phyloP scores from a whole-genome alignment of 2,888 invertebrate species.

The Polylopha cassiicola region DNA sequence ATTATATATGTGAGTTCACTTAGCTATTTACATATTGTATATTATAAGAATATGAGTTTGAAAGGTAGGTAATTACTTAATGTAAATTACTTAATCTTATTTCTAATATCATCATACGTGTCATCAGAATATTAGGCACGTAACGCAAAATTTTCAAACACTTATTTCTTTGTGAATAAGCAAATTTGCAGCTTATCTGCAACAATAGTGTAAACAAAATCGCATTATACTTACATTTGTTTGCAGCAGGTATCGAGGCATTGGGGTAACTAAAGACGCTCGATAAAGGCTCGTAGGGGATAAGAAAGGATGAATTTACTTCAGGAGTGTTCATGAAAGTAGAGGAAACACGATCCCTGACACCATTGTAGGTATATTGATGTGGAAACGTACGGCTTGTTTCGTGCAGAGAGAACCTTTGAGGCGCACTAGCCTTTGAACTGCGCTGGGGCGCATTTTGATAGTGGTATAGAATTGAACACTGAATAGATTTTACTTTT shows the following conservation, averaged over 20 bases:
- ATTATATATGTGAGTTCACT: too few species aligned
- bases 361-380: conserved; percentile 52
- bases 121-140: too few species aligned
- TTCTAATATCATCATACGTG: too few species aligned
- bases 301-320: conserved; percentile 46
- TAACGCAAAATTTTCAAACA: too few species aligned
- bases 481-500: conserved; percentile 59
- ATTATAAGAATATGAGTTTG: too few species aligned
- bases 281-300: conserved; percentile 25
- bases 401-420: conserved; percentile 54
- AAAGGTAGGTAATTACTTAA: too few species aligned
- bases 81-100: too few species aligned
- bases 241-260: background rate
- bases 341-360: conserved; percentile 40
- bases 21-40: too few species aligned
- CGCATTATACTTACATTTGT: too few species aligned
- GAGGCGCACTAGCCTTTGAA: conserved; percentile 57
- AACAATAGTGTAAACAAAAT: too few species aligned
- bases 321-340: conserved; percentile 42
- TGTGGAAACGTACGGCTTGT: conserved; percentile 61
- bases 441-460: conserved; percentile 56
- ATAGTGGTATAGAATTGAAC: conserved; percentile 65
- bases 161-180: too few species aligned
- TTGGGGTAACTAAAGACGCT: conserved; percentile 1
- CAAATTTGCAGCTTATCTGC: too few species aligned